phyloP scores from a whole-genome alignment of 2,888 invertebrate species.

The Mycalesis mineus region DNA sequence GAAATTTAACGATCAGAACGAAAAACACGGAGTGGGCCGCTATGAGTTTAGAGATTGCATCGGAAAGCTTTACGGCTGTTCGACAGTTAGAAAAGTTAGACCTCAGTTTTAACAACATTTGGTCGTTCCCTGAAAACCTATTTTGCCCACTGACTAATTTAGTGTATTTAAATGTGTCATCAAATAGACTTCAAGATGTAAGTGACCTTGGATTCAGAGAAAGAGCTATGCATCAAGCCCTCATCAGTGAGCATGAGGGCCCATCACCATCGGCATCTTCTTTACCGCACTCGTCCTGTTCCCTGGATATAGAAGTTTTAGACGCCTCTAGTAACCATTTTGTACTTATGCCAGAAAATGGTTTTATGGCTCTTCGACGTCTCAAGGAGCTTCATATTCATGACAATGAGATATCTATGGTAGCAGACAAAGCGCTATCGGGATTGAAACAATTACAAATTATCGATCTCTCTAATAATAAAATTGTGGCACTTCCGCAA shows the following conservation, averaged over 20 bases:
- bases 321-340: conserved; percentile 92
- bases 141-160: conserved; percentile 90
- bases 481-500: conserved; percentile 91
- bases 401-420: conserved; percentile 92
- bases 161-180: conserved; percentile 89
- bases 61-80: conserved; percentile 86
- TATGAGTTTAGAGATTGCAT: conserved; percentile 88
- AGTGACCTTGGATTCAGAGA: conserved; percentile 91
- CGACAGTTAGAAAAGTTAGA: conserved; percentile 90
- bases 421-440: conserved; percentile 88
- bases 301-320: conserved; percentile 87
- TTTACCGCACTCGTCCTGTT: conserved; percentile 79
- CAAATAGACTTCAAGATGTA: conserved; percentile 92
- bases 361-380: conserved; percentile 87
- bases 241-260: conserved; percentile 80
- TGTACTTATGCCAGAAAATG: conserved; percentile 87
- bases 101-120: conserved; percentile 92
- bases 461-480: conserved; percentile 93
- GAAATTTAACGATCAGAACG: conserved; percentile 90
- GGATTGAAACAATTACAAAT: conserved; percentile 89
- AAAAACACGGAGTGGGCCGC: conserved; percentile 91
- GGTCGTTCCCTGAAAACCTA: conserved; percentile 90
- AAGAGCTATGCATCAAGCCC: conserved; percentile 80
- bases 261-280: conserved; percentile 60
- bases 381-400: conserved; percentile 89